phyloP scores from a whole-genome alignment of 2,113 vertebrate species.

The Pavo muticus region DNA sequence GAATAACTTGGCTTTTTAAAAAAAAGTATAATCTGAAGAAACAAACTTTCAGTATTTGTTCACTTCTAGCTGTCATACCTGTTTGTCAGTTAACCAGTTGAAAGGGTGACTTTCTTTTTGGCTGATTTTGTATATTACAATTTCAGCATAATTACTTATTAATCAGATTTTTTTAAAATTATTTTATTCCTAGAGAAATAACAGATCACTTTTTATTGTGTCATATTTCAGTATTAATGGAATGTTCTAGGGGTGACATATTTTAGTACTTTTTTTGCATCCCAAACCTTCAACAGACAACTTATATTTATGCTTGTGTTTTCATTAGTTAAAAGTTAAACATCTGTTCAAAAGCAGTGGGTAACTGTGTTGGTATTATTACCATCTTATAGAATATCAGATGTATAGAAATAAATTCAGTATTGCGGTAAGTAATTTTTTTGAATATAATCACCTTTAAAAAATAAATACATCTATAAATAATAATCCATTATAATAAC shows the following conservation, averaged over 20 bases:
- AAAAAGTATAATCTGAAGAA: background rate
- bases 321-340: background rate
- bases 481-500: background rate
- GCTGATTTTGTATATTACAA: background rate
- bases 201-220: background rate
- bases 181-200: background rate
- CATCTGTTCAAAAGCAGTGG: background rate
- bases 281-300: background rate
- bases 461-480: background rate
- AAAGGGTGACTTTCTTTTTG: background rate
- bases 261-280: background rate
- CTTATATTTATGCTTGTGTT: too few relatives aligned
- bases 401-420: conserved; percentile 18
- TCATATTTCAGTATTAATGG: background rate
- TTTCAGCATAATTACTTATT: background rate
- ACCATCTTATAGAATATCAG: background rate
- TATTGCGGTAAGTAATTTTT: background rate
- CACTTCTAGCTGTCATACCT: background rate
- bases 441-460: conserved; percentile 2
- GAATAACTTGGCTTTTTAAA: background rate
- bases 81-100: background rate
- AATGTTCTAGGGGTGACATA: background rate
- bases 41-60: background rate
- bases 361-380: background rate
- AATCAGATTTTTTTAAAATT: background rate